Evolutionary conservation across 2,888 invertebrate species (phyloP), one percentile per base, ranked within the genome.

Genomic region (Orthosia gothica): DNA sequence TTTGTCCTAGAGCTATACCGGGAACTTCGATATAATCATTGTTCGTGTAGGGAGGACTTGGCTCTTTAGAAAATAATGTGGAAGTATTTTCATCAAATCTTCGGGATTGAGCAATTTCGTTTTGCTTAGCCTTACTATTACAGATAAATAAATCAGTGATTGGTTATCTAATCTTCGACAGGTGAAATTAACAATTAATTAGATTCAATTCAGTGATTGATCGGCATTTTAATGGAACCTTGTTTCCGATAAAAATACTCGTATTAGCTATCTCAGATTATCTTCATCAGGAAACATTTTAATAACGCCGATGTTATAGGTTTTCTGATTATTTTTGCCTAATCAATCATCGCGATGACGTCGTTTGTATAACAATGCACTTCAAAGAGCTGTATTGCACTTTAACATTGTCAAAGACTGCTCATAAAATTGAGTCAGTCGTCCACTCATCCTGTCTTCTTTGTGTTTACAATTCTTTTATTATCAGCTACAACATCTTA

Each of bases 401-500:
- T 69, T 59, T 18, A 49, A 16, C 32, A 66, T 55, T 55, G 45
- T 62, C 61, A 55, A 61, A 70, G 54, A 47, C 26, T 23, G 54
- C 54, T 47, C 45, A 63, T 81, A 59, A 50, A 81, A 64, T 70
- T 68, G 32, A 64, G 40, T 57, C 72, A 52, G 65, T 75, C 82
- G 75, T 79, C 15, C 54, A 70, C 40, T 67, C 79, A 78, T 84
- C 83, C 79, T 77, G 73, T 9, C 54, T 69, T 57, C 61, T 81
- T 84, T 78, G 78, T 78, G 47, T 50, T 23, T 23, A 55, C 40
- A 57, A 77, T 65, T 70, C 63, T 74, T 74, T 23, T 63, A 58
- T 64, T 72, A 84, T 77, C 71, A 65, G 57, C 66, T 70, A 52
- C 69, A 68, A 74, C 26, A 81, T 74, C 80, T 68, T 18, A 70